Evolutionary conservation across 2,888 invertebrate species (phyloP), one percentile per base, ranked within the genome.

Genomic region (Erebia aethiops): DNA sequence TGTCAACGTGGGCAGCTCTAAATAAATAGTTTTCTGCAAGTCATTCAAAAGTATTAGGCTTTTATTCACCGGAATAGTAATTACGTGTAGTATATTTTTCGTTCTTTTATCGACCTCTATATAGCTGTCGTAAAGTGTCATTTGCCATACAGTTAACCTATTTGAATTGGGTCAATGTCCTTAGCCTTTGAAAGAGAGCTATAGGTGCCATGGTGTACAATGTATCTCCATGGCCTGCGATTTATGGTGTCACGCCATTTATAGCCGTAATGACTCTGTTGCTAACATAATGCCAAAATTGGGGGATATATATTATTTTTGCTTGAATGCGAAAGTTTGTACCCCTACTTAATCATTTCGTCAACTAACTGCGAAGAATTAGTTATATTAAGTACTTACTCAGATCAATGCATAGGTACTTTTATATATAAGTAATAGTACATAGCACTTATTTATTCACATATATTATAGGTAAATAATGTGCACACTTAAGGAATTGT

Each of bases 231-330:
- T 82, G 86, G 84, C 78, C 78, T 81, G 79, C 82, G 85, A 85
- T 88, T 91, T 88, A 90, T 87, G 87, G 83, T 85, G 88, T 82
- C 89, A 84, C 84, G 91, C 81, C 92, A 90, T 91, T 91, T 91
- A 87, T 82, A 81, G 82, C 81, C 81, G 86, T 86, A 87, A 87
- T 82, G 77, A 71, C 60, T 65, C 61, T 72, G 70, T 69, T 74
- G 35, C 54, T 18, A 68, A 63, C 57, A 70, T 71, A 71, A 70
- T 70, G 71, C 71, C 68, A 64, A 63, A 72, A 71, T 65, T 69
- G 58, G 26, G 71, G 67, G 68, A 75, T 68, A 73, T 69, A 46
- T 18, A 57, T 16, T 18, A 10, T 35, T 5, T 14, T 60, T 61
- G 18, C 16, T 61, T 52, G 18, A 18, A 41, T 43, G 10, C 26